Base-by-base conservation (phyloP, 2,888 invertebrate species). In the Apamea crenata region DNA sequence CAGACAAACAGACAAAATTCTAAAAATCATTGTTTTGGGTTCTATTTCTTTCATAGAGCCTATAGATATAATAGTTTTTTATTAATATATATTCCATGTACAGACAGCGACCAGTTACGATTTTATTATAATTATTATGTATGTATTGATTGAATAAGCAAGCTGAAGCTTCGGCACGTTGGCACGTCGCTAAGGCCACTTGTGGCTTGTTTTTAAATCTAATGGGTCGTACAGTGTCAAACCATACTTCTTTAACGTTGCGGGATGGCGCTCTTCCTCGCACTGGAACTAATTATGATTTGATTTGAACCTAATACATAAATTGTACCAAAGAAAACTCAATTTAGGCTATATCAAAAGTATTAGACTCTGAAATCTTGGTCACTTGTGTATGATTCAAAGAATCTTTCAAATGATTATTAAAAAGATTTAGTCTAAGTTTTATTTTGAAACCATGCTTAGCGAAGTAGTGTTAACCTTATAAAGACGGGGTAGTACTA, bases 191-290 rank as follows among this genome's bases (percentile, higher is more conserved):
- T 56, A 1, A 36, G 1, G 14, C 71, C n/a, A 47, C 56, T 47
- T 59, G 81, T 78, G 29, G 72, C 59, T 59, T 81, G 8, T 36
- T 56, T 40, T 66, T 18, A n/a, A 29, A 50, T 63, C 0, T 18
- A n/a, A 44, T 5, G 21, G 32, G 16, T 32, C 18, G 44, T 44
- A 36, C 21, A 32, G 21, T 32, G 21, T 32, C 3, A 40, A 29
- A 14, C 29, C 8, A 29, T 18, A 7, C 14, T 47, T 29, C 5
- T 40, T 50, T 29, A 50, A 50, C 18, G 14, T 40, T 50, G 36
- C 50, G 5, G 18, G 12, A 32, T 3, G 18, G n/a, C 56, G n/a
- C 5, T n/a, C 14, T 14, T 59, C 5, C 3, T n/a, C 25, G 14
- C 36, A 65, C 16, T 25, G 36, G 16, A 16, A n/a, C 16, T 16